These are phyloP conservation scores for Orthonyx spaldingii DNA, from an alignment of 2,113 vertebrate genomes.

Conservation along the genomic window DNA sequence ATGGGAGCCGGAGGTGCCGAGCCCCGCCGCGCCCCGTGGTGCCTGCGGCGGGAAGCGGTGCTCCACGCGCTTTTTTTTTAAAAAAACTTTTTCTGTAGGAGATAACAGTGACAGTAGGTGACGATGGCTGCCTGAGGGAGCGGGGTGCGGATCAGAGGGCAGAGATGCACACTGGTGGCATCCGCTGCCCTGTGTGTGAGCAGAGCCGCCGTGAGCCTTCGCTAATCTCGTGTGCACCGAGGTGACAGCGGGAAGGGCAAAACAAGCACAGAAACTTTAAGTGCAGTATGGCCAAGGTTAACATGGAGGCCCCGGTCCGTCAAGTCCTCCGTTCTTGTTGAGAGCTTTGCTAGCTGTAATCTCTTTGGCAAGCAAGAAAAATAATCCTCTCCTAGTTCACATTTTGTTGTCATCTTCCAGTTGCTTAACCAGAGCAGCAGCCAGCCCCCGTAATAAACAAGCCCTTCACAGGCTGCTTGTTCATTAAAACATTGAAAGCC, in stretches of 20 bases:
- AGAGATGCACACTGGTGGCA: accelerated
- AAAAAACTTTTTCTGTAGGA: neutral
- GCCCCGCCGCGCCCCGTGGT: neutral
- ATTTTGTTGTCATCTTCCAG: neutral
- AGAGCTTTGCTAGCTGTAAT: neutral
- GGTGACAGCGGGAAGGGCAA: neutral
- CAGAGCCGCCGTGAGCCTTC: accelerated
- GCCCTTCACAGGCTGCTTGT: neutral
- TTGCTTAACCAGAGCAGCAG: neutral
- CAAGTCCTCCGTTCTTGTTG: neutral
- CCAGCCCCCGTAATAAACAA: neutral
- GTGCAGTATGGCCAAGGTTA: neutral
- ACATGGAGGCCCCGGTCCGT: neutral
- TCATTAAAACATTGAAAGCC: neutral
- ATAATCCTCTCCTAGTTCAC: neutral
- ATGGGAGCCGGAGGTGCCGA: too few relatives aligned
- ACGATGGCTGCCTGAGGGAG: neutral
- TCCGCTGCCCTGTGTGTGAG: accelerated
- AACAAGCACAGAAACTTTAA: neutral
- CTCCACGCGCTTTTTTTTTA: neutral
- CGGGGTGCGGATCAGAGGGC: accelerated
- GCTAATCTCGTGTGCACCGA: neutral
- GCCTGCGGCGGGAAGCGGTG: accelerated
- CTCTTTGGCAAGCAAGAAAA: neutral
- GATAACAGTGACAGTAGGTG: accelerated